A percentile compares a stretch with the other conserved stretches of the same genome.
Evolutionary conservation across 1,140 invertebrate genomes (phyloP).

Genomic region (Heliconius hewitsoni): DNA sequence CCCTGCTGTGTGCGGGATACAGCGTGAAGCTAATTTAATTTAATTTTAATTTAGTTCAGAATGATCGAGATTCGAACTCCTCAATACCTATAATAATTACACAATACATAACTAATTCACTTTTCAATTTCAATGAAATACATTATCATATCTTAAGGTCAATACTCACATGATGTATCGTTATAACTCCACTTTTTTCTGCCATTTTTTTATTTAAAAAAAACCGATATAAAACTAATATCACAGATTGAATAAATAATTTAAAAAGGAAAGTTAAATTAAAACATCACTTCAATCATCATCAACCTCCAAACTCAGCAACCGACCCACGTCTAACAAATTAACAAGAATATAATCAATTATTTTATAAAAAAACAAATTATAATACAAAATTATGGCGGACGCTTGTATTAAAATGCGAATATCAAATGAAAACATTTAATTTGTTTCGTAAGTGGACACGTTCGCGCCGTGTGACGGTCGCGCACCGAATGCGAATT

Average conservation of each 20-base stretch:
- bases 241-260: slow-evolving; percentile 74
- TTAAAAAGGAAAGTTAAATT: slow-evolving; percentile 24
- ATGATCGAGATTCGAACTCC: background rate
- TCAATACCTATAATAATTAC: background rate
- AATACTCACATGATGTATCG: slow-evolving; percentile 64
- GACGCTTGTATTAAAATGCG: slow-evolving; percentile 58
- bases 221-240: slow-evolving; percentile 50
- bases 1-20: no score
- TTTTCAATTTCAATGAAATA: slow-evolving; percentile 2
- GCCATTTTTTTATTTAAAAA: slow-evolving; percentile 47
- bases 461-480: slow-evolving; percentile 49
- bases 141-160: slow-evolving; percentile 8
- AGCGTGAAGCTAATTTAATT: no score
- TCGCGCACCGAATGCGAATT: slow-evolving; percentile 48
- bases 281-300: slow-evolving; percentile 51
- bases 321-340: slow-evolving; percentile 45
- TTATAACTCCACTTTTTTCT: slow-evolving; percentile 60
- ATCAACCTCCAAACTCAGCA: slow-evolving; percentile 54
- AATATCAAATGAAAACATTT: slow-evolving; percentile 50
- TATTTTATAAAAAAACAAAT: slow-evolving; percentile 65
- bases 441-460: slow-evolving; percentile 17
- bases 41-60: background rate
- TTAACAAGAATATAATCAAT: slow-evolving; percentile 53
- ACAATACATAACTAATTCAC: background rate
- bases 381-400: slow-evolving; percentile 64